Conservation (phyloP, 2,113 vertebrate genomes). For the Leucopsar rothschildi region DNA sequence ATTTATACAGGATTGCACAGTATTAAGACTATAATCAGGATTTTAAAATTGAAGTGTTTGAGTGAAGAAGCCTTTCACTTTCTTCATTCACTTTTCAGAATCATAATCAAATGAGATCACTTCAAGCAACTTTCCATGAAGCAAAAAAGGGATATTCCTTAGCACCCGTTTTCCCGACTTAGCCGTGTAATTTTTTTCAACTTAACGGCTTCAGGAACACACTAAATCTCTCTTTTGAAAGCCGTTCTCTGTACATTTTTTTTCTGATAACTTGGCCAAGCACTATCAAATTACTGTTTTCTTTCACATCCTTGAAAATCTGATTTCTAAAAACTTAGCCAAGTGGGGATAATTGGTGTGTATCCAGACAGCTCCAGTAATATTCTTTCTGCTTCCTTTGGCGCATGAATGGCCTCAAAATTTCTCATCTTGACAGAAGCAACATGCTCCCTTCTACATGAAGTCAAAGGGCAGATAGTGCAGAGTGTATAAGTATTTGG, state of each 20-base stretch:
- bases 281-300: not conserved
- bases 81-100: not conserved
- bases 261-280: not conserved
- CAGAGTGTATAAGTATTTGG: not conserved
- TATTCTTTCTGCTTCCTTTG: not conserved
- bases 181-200: not conserved
- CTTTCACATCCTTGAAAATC: not conserved
- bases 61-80: not conserved
- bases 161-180: not conserved
- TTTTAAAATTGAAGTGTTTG: not conserved
- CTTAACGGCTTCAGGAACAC: not conserved
- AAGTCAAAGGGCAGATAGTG: not conserved
- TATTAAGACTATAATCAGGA: not conserved
- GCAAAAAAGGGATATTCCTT: not conserved
- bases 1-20: not conserved
- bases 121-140: not conserved
- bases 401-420: not conserved
- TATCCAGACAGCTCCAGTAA: not conserved
- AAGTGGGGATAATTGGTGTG: not conserved
- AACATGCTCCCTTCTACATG: not conserved
- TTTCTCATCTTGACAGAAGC: not conserved
- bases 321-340: not conserved
- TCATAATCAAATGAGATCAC: not conserved
- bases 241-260: not conserved
- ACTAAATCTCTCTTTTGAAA: not conserved